Percentiles rank a stretch among this genome's conserved stretches.
Evolutionary conservation across 1,140 invertebrate species (phyloP).

Genomic region (Drosophila simulans): DNA sequence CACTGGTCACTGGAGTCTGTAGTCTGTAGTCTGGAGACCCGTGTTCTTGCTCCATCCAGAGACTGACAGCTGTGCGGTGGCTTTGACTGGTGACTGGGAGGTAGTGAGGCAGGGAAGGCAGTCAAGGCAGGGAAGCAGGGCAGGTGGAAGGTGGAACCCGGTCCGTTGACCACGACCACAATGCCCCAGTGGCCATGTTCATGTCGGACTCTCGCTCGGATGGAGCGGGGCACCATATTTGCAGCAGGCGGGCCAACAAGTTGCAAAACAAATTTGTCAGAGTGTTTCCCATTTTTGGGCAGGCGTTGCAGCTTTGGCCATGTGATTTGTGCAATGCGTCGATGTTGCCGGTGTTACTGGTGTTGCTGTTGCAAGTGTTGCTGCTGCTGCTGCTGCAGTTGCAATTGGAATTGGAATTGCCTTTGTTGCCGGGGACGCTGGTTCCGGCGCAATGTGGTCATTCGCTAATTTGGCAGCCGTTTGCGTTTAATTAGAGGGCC

Average conservation of each 20-base stretch:
- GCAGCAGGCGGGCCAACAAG: constrained; percentile 60
- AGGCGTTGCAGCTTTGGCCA: constrained; percentile 48
- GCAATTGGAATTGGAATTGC: constrained; percentile 1
- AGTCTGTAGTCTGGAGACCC: constrained; percentile 12
- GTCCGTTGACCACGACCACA: constrained; percentile 54
- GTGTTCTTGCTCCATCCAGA: constrained; percentile 5
- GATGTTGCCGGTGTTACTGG: constrained; percentile 21
- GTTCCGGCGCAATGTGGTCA: constrained; percentile 57
- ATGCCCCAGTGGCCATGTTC: constrained; percentile 78
- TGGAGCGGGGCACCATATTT: constrained; percentile 54
- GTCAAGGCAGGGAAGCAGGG: not conserved
- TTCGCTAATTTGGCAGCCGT: constrained; percentile 78
- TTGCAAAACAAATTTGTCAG: constrained; percentile 82
- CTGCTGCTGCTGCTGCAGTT: constrained; percentile 13
- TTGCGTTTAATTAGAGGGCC: constrained; percentile 72
- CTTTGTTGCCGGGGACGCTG: constrained; percentile 7
- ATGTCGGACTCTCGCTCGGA: constrained; percentile 18
- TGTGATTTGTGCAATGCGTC: constrained; percentile 63
- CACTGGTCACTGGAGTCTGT: constrained; percentile 4
- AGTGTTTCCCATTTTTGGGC: constrained; percentile 68
- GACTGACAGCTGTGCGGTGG: constrained; percentile 37
- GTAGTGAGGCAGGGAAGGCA: not conserved
- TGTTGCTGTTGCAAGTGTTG: constrained; percentile 2
- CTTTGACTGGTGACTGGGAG: constrained; percentile 16
- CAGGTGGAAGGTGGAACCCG: constrained; percentile 10